Conservation (phyloP, 2,113 vertebrate genomes). For the Aspidoscelis tigris region DNA sequence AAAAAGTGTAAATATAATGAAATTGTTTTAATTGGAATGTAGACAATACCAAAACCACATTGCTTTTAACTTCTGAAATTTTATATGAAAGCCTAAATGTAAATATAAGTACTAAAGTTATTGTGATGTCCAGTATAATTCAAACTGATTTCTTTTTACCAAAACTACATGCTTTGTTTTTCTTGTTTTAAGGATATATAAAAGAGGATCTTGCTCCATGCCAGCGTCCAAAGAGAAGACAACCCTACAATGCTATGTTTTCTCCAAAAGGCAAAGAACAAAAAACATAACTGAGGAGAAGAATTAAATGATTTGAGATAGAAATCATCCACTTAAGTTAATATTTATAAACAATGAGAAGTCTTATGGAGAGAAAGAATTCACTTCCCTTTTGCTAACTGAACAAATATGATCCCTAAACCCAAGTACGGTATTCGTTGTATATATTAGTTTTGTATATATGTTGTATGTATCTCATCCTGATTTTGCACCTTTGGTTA, state of each 20-base stretch:
- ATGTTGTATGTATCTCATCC: constrained; percentile 64
- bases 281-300: constrained; percentile 71
- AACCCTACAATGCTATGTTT: constrained; percentile 88
- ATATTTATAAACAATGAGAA: constrained; percentile 79
- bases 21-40: too few species aligned
- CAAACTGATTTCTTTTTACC: not conserved
- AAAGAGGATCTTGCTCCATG: constrained; percentile 87
- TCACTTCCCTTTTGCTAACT: constrained; percentile 50
- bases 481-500: constrained; percentile 70
- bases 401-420: constrained; percentile 38
- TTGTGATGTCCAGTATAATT: not conserved
- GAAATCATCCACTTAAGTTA: constrained; percentile 45
- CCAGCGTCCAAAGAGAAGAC: constrained; percentile 83
- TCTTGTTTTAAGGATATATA: constrained; percentile 86
- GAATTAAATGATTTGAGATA: constrained; percentile 18
- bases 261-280: constrained; percentile 86
- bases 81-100: not conserved
- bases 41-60: not conserved
- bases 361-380: constrained; percentile 44
- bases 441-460: constrained; percentile 61
- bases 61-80: not conserved
- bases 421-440: constrained; percentile 76
- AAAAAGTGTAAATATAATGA: too few species aligned
- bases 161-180: not conserved
- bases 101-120: not conserved